phyloP scores from a whole-genome alignment of 2,113 vertebrate species.

The Aix galericulata region DNA sequence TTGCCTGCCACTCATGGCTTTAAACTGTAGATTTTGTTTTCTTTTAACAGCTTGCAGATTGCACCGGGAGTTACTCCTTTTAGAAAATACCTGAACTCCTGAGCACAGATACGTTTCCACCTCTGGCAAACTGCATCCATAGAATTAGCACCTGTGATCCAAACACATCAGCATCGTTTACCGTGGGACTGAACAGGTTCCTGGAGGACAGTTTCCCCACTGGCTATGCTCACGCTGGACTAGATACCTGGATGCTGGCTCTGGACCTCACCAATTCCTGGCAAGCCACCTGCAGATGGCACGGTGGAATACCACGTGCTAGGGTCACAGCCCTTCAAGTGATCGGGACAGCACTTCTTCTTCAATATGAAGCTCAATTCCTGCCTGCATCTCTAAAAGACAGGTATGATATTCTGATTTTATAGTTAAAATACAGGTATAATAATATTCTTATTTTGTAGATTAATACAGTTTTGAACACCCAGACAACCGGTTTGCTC shows the following conservation, averaged over 20 bases:
- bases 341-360: neutral
- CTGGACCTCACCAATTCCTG: fast-evolving
- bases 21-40: neutral
- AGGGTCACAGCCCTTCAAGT: neutral
- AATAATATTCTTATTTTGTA: neutral
- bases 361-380: neutral
- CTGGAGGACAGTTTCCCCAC: neutral
- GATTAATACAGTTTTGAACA: neutral
- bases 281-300: neutral
- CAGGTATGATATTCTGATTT: neutral
- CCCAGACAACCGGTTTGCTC: neutral
- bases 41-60: neutral
- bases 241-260: neutral
- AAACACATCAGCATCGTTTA: neutral
- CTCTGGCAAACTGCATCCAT: neutral
- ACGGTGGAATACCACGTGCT: neutral
- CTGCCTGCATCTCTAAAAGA: neutral
- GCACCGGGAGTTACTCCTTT: neutral
- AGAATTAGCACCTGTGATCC: neutral
- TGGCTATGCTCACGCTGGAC: neutral
- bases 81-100: neutral
- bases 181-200: neutral
- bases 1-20: neutral
- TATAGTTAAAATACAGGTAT: neutral
- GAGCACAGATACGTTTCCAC: neutral